phyloP scores from a whole-genome alignment of 2,888 invertebrate species.

The Graphium colonna region DNA sequence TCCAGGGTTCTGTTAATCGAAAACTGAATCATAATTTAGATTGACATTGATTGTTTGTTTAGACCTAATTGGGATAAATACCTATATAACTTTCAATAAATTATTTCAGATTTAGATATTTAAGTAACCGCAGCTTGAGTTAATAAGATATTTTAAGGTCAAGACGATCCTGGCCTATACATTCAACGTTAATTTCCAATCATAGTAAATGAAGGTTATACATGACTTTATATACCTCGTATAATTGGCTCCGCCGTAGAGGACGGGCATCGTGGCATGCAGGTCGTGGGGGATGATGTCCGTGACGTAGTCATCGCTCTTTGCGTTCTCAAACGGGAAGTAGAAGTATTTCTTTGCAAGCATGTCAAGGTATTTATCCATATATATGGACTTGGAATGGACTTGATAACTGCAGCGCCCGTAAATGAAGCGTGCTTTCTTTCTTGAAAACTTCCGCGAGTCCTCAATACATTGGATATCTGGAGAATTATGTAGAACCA shows the following conservation, averaged over 20 bases:
- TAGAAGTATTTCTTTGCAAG: constrained; percentile 54
- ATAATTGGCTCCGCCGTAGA: constrained; percentile 84
- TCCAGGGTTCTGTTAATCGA: too few relatives aligned
- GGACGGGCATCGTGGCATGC: constrained; percentile 83
- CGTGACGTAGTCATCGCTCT: constrained; percentile 63
- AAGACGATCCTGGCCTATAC: too few relatives aligned
- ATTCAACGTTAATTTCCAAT: too few relatives aligned
- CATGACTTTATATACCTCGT: constrained; percentile 57
- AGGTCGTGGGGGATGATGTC: constrained; percentile 61
- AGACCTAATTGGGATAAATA: too few relatives aligned
- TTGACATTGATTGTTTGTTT: too few relatives aligned
- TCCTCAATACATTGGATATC: constrained; percentile 34
- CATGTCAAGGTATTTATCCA: constrained; percentile 43
- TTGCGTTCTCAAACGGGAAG: constrained; percentile 59
- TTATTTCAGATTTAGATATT: too few relatives aligned
- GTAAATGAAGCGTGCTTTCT: constrained; percentile 39
- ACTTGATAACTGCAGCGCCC: constrained; percentile 49
- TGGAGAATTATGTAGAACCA: constrained; percentile 53
- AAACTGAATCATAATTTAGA: too few relatives aligned
- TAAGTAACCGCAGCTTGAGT: too few relatives aligned
- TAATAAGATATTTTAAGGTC: too few relatives aligned
- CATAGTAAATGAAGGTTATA: too few relatives aligned
- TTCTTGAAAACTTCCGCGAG: constrained; percentile 38
- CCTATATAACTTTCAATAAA: too few relatives aligned
- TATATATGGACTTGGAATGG: constrained; percentile 46